Conservation (phyloP, 2,888 invertebrate genomes). For the Aethes cnicana region DNA sequence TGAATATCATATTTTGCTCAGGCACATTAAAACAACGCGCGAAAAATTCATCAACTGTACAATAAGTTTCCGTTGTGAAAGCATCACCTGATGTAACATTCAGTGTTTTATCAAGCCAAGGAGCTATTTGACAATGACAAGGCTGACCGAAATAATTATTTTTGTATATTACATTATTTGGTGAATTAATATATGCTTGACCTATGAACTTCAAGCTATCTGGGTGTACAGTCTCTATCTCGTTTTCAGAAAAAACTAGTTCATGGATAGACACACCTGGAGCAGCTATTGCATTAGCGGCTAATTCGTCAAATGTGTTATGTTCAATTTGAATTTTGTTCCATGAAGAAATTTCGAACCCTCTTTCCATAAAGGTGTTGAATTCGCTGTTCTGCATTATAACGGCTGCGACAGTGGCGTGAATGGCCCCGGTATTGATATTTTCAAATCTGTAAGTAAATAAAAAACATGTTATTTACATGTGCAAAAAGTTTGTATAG, state of each 20-base stretch:
- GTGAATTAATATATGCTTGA: constrained; percentile 65
- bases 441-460: constrained; percentile 84
- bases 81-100: constrained; percentile 61
- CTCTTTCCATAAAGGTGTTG: constrained; percentile 77
- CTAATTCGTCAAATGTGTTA: constrained; percentile 84
- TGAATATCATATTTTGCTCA: constrained; percentile 84
- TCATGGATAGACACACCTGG: constrained; percentile 81
- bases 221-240: constrained; percentile 65
- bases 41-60: constrained; percentile 82
- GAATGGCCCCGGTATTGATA: constrained; percentile 84
- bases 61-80: constrained; percentile 81
- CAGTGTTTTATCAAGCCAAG: constrained; percentile 79
- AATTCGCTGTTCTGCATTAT: constrained; percentile 84
- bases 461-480: no score
- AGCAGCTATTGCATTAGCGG: constrained; percentile 78
- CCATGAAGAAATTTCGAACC: constrained; percentile 86
- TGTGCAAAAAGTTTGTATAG: no score
- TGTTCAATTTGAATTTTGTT: constrained; percentile 84
- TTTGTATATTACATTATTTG: constrained; percentile 74
- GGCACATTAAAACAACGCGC: constrained; percentile 85
- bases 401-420: constrained; percentile 84
- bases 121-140: constrained; percentile 84
- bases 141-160: constrained; percentile 84
- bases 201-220: constrained; percentile 84
- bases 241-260: constrained; percentile 73